phyloP scores from a whole-genome alignment of 2,797 vertebrate species.

The Agapornis canus region DNA sequence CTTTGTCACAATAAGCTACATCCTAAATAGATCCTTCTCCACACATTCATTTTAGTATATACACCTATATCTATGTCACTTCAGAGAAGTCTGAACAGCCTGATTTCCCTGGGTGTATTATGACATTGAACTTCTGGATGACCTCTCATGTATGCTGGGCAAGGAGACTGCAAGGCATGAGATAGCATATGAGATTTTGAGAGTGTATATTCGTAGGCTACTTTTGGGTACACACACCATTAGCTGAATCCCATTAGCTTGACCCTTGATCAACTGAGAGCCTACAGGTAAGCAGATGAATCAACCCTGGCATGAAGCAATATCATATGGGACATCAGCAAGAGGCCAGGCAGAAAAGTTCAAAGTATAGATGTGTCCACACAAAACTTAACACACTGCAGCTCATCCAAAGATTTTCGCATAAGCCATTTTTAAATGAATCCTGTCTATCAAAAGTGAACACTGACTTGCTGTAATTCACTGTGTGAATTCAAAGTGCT shows the following conservation, averaged over 20 bases:
- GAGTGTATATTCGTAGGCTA: neutral
- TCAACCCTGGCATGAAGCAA: neutral
- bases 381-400: neutral
- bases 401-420: neutral
- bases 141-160: neutral
- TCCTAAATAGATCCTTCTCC: neutral
- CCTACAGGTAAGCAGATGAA: constrained; percentile 12
- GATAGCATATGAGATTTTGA: neutral
- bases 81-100: neutral
- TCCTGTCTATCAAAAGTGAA: constrained; percentile 4
- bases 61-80: neutral
- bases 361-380: neutral
- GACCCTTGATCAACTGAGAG: neutral
- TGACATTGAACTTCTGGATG: neutral
- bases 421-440: neutral
- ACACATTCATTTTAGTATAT: neutral
- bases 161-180: neutral
- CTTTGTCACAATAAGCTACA: neutral
- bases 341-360: constrained; percentile 5
- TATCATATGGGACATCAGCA: neutral
- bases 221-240: neutral
- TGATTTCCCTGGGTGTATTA: neutral
- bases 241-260: neutral
- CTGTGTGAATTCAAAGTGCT: constrained; percentile 25
- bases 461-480: constrained; percentile 6